Conservation (phyloP, 2,113 vertebrate species). For the Phaethornis superciliosus region DNA sequence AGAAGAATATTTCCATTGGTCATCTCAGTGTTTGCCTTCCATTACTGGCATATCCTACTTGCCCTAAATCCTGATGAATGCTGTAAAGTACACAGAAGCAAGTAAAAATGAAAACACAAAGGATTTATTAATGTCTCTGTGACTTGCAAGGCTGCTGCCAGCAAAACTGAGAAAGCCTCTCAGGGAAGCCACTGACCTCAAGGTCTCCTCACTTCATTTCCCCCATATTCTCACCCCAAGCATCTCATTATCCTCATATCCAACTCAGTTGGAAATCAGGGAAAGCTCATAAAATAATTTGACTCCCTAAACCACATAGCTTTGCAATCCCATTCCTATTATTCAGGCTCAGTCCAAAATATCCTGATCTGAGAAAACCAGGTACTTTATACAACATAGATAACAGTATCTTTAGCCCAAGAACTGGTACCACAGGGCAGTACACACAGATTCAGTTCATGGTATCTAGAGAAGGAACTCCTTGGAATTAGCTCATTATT, state of each 20-base stretch:
- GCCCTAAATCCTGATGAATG: slow-evolving; percentile 15
- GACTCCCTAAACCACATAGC: background rate
- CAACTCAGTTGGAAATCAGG: background rate
- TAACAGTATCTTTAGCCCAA: background rate
- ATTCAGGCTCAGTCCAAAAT: background rate
- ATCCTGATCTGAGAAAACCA: background rate
- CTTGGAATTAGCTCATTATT: background rate
- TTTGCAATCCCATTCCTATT: background rate
- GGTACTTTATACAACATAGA: background rate
- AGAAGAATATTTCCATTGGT: slow-evolving; percentile 45
- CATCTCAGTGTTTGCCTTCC: slow-evolving; percentile 35
- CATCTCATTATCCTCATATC: background rate
- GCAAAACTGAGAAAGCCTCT: background rate
- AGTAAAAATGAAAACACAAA: slow-evolving; percentile 23
- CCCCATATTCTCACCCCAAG: background rate
- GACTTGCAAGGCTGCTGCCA: background rate
- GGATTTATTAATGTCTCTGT: slow-evolving; percentile 8
- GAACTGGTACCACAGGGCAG: background rate
- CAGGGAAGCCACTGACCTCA: background rate
- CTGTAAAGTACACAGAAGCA: slow-evolving; percentile 21
- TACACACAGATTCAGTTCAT: background rate
- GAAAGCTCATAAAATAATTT: background rate
- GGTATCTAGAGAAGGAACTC: background rate
- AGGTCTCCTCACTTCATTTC: background rate
- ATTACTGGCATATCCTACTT: slow-evolving; percentile 19